Conservation (phyloP, 2,888 invertebrate species). For the Glyphotaelius pellucidus region DNA sequence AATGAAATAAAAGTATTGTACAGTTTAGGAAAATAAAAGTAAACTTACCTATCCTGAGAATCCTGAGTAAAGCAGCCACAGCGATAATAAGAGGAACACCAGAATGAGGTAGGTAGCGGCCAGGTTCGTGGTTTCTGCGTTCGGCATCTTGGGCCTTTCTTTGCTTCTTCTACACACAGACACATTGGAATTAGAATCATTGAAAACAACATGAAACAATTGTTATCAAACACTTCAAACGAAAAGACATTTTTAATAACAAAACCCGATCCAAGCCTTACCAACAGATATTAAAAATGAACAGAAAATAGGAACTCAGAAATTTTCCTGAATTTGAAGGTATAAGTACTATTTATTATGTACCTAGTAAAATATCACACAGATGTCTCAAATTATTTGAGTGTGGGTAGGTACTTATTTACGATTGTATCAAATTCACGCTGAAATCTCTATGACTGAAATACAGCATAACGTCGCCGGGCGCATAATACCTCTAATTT, state of each 20-base stretch:
- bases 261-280: no score
- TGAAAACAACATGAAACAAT: neutral
- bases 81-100: slow-evolving; percentile 80
- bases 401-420: neutral
- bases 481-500: no score
- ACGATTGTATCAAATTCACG: neutral
- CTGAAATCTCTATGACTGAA: neutral
- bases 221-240: no score
- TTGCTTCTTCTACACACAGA: slow-evolving; percentile 34
- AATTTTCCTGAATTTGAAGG: neutral
- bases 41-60: slow-evolving; percentile 70
- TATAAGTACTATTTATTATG: neutral
- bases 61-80: slow-evolving; percentile 84
- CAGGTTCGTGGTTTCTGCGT: slow-evolving; percentile 82
- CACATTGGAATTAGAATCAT: neutral
- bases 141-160: slow-evolving; percentile 72
- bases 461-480: neutral
- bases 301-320: neutral
- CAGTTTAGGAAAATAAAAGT: neutral
- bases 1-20: no score
- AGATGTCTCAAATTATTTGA: neutral
- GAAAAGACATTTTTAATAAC: no score
- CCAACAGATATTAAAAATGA: neutral
- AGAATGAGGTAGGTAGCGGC: slow-evolving; percentile 84
- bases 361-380: neutral